Evolutionary conservation across 2,888 invertebrate species (phyloP).

Genomic region (Dynastes maya): DNA sequence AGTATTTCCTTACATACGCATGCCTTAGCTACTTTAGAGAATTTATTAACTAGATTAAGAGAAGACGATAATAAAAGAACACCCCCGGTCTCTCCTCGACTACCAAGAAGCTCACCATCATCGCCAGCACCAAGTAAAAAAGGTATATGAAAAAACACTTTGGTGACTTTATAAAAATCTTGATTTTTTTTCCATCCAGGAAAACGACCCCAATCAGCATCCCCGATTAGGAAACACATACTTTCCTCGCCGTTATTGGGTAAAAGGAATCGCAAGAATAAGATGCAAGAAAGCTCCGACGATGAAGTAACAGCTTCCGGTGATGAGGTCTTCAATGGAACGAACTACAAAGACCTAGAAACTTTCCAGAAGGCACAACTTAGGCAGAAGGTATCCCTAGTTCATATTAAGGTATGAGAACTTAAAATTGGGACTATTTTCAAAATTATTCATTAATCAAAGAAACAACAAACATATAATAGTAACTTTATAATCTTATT

Average conservation of each 20-base stretch:
- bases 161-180: not conserved
- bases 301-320: constrained; percentile 79
- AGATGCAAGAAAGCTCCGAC: constrained; percentile 84
- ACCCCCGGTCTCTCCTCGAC: constrained; percentile 74
- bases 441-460: too few species aligned
- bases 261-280: constrained; percentile 82
- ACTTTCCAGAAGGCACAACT: constrained; percentile 94
- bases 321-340: constrained; percentile 77
- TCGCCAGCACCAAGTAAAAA: constrained; percentile 83
- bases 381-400: constrained; percentile 84
- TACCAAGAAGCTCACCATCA: constrained; percentile 84
- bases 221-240: constrained; percentile 84
- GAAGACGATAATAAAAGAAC: constrained; percentile 73
- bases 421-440: too few species aligned
- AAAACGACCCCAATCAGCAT: constrained; percentile 84
- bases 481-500: too few species aligned
- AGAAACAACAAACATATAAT: too few species aligned
- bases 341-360: constrained; percentile 89
- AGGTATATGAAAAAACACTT: constrained; percentile 62
- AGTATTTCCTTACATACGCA: constrained; percentile 69
- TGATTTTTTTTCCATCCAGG: constrained; percentile 60
- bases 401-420: not conserved
- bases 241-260: constrained; percentile 89
- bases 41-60: constrained; percentile 73
- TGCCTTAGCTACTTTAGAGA: constrained; percentile 75